A percentile compares a stretch with the other conserved stretches of the same genome.
phyloP scores from a whole-genome alignment of 2,113 vertebrate genomes.

The Myocastor coypus region DNA sequence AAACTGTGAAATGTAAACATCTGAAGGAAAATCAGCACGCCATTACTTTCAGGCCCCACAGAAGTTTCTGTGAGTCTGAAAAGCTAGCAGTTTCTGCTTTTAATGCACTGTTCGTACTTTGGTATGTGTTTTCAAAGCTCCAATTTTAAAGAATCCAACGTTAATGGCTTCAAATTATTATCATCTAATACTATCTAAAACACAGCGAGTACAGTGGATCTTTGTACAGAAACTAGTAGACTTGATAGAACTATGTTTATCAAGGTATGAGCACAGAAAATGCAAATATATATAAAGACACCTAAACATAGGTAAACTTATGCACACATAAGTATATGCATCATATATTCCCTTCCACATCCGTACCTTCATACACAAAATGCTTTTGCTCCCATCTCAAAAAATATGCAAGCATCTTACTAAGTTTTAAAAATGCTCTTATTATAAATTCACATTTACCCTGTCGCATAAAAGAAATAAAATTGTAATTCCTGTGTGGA shows the following conservation, averaged over 20 bases:
- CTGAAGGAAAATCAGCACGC: background rate
- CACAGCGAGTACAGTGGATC: background rate
- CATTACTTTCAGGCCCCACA: background rate
- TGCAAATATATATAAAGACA: background rate
- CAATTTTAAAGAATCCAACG: conserved; percentile 44
- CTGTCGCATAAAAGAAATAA: conserved; percentile 46
- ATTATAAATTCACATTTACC: background rate
- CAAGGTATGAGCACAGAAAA: background rate
- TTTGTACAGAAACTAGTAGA: background rate
- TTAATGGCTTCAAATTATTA: background rate
- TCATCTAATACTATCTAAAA: conserved; percentile 11
- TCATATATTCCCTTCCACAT: background rate
- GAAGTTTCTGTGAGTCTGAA: conserved; percentile 27
- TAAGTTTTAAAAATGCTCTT: conserved; percentile 19
- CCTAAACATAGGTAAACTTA: background rate
- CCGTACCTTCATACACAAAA: background rate
- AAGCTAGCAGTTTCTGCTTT: background rate
- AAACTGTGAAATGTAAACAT: conserved; percentile 47
- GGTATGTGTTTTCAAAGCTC: background rate
- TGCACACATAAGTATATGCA: background rate
- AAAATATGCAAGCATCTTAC: background rate
- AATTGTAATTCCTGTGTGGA: background rate
- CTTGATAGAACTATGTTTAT: background rate
- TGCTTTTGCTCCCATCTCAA: background rate
- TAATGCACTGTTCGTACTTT: background rate